Percentiles rank a stretch among this genome's conserved stretches.
Conservation (phyloP, 2,888 invertebrate species). For the Idaea aversata region DNA sequence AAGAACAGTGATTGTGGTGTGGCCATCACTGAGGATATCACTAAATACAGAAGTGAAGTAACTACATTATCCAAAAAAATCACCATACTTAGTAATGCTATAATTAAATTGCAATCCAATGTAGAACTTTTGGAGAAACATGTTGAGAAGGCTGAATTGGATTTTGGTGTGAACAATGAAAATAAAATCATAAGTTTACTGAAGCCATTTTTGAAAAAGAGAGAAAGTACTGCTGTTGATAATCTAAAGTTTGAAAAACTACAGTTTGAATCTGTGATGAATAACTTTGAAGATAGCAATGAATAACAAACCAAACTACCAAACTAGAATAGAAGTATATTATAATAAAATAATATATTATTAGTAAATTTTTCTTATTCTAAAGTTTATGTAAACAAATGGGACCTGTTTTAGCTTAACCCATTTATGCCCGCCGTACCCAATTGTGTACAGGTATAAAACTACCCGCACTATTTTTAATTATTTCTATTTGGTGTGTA, state of each 20-base stretch:
- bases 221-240: conserved; percentile 38
- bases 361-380: not conserved
- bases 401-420: conserved; percentile 9
- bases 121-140: conserved; percentile 80
- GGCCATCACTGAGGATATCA: conserved; percentile 76
- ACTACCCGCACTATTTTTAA: too few species aligned
- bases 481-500: too few species aligned
- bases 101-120: conserved; percentile 71
- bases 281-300: conserved; percentile 52
- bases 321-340: conserved; percentile 1
- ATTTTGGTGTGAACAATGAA: conserved; percentile 79
- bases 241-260: conserved; percentile 27
- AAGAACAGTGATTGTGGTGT: conserved; percentile 68
- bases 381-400: not conserved
- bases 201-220: conserved; percentile 79
- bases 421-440: too few species aligned
- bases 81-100: conserved; percentile 74
- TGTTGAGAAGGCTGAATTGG: conserved; percentile 81
- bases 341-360: not conserved
- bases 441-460: too few species aligned
- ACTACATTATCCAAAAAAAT: conserved; percentile 77
- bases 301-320: conserved; percentile 20
- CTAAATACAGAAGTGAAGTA: conserved; percentile 75
- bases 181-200: conserved; percentile 80
- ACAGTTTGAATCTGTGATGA: conserved; percentile 47